Conservation (phyloP, 2,113 vertebrate species). For the Thunnus thynnus region DNA sequence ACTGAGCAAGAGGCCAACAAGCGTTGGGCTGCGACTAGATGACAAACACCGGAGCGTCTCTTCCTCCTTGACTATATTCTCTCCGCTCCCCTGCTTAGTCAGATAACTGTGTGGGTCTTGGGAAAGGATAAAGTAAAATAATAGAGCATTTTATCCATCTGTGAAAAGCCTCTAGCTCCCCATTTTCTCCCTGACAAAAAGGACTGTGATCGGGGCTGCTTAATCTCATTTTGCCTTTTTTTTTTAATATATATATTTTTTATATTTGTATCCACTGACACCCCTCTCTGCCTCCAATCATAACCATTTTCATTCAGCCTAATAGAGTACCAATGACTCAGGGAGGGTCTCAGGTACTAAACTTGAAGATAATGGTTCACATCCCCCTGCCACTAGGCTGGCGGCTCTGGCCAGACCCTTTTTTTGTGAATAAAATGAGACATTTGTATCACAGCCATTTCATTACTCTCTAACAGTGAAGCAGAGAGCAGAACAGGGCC, state of each 20-base stretch:
- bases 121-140: conserved; percentile 54
- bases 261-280: neutral
- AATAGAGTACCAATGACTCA: conserved; percentile 52
- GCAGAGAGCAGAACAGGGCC: conserved; percentile 19
- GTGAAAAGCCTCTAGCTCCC: conserved; percentile 28
- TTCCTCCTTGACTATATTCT: neutral
- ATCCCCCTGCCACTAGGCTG: neutral
- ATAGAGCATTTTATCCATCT: conserved; percentile 38
- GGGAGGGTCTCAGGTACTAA: conserved; percentile 44
- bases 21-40: neutral
- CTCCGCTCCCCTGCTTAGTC: conserved; percentile 3
- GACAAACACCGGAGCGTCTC: neutral
- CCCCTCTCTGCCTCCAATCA: neutral
- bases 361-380: conserved; percentile 46
- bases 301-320: conserved; percentile 32
- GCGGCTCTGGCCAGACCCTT: neutral
- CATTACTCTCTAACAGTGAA: conserved; percentile 22
- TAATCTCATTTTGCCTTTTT: conserved; percentile 32
- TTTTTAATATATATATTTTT: neutral
- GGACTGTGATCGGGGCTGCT: conserved; percentile 33
- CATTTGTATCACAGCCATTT: conserved; percentile 41
- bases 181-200: conserved; percentile 36
- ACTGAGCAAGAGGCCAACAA: neutral
- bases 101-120: conserved; percentile 28
- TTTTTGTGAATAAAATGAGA: conserved; percentile 62